Percentiles rank a stretch among this genome's conserved stretches.
Evolutionary conservation across 2,888 invertebrate species (phyloP).

Genomic region (Agrotis segetum): DNA sequence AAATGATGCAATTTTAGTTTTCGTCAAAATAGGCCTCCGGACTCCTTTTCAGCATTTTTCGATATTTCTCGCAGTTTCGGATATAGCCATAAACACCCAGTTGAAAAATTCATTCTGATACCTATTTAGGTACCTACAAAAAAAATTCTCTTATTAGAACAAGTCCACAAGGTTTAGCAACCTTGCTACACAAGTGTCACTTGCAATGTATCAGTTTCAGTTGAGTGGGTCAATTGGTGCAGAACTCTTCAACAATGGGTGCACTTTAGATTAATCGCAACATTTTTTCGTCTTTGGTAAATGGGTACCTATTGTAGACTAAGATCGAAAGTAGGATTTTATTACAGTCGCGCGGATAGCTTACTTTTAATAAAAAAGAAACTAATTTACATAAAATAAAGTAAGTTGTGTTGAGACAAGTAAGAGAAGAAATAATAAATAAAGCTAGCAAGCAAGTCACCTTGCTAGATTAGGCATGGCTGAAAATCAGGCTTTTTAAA

Average conservation of each 20-base stretch:
- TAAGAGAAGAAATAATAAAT: not conserved
- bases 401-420: not conserved
- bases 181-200: constrained; percentile 20
- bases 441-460: no score
- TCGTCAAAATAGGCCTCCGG: no score
- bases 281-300: constrained; percentile 20
- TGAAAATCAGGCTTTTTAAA: not conserved
- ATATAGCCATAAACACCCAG: no score
- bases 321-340: not conserved
- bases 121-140: no score
- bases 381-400: no score
- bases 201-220: constrained; percentile 34
- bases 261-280: constrained; percentile 36
- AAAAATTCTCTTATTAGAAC: not conserved
- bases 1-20: no score
- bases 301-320: not conserved
- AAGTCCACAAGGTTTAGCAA: constrained; percentile 19
- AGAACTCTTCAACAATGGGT: constrained; percentile 38
- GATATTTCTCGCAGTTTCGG: no score
- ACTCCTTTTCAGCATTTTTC: no score
- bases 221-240: constrained; percentile 45
- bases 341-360: not conserved
- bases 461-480: not conserved
- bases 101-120: no score
- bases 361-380: no score